Percentiles rank a stretch among this genome's conserved stretches.
These are phyloP conservation scores for Tringa solitaria DNA, from an alignment of 2,113 vertebrate species.

Conservation along the genomic window DNA sequence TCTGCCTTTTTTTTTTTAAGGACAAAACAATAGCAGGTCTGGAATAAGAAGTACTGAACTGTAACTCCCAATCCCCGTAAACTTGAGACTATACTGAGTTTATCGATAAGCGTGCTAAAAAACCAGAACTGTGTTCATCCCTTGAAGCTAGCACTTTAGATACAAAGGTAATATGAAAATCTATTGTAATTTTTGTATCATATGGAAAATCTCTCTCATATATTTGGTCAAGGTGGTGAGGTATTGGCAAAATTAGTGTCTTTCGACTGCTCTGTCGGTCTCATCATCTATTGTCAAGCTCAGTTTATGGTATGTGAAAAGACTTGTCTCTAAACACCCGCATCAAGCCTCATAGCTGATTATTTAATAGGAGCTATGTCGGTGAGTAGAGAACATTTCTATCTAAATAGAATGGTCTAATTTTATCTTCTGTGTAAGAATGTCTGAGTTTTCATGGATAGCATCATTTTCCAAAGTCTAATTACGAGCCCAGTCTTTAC, in stretches of 20 bases:
- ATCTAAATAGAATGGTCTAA: background rate
- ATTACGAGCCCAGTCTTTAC: background rate
- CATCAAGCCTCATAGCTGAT: background rate
- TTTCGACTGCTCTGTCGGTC: background rate
- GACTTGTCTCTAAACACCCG: background rate
- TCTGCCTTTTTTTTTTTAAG: background rate
- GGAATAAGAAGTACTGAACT: background rate
- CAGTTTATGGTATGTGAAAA: background rate
- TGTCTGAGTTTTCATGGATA: background rate
- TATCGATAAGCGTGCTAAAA: background rate
- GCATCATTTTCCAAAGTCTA: background rate
- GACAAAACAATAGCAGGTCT: background rate
- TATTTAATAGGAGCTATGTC: background rate
- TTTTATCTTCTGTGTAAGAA: background rate
- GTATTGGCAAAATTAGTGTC: background rate
- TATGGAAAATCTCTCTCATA: background rate
- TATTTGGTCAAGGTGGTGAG: background rate
- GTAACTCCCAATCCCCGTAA: background rate
- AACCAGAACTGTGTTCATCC: background rate
- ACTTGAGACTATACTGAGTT: rapidly evolving
- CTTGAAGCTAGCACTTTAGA: background rate
- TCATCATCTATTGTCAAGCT: background rate
- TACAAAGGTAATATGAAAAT: background rate
- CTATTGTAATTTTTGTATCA: background rate
- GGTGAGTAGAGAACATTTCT: background rate